These are phyloP conservation scores for Bergia sp. DNA, from an alignment of 92 coral and sea anemone genomes.

Conservation along the genomic window DNA sequence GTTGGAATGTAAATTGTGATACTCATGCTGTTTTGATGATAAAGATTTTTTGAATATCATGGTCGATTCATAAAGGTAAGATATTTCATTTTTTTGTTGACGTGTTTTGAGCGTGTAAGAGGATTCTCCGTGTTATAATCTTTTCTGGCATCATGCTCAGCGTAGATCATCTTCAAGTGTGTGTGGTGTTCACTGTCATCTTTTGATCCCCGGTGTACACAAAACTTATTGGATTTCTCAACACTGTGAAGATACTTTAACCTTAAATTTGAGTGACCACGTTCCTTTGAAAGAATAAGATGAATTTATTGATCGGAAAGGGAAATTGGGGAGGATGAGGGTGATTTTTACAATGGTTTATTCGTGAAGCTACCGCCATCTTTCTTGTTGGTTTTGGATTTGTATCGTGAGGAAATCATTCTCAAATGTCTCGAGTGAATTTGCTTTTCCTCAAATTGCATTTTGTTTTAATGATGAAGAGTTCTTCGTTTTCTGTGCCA, in stretches of 20 bases:
- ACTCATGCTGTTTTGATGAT: background rate
- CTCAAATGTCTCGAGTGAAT: background rate
- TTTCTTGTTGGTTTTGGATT: slow-evolving; percentile 6
- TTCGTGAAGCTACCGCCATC: background rate
- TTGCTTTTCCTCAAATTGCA: background rate
- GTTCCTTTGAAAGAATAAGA: background rate
- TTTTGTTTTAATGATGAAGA: background rate
- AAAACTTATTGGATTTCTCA: background rate
- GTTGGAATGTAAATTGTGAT: slow-evolving; percentile 28
- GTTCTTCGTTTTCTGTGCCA: too few species aligned
- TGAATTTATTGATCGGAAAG: background rate
- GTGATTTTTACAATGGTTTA: background rate
- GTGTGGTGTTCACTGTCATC: background rate
- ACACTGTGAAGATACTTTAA: background rate
- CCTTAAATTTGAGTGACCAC: background rate
- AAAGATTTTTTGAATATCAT: background rate
- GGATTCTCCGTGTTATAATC: background rate
- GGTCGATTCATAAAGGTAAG: slow-evolving; percentile 32
- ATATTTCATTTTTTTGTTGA: background rate
- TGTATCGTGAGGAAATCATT: background rate
- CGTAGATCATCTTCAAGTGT: background rate
- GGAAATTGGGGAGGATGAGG: background rate
- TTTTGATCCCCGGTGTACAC: background rate
- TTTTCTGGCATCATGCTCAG: background rate
- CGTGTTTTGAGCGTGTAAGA: background rate